Percentiles rank a stretch among this genome's conserved stretches.
Conservation (phyloP, 2,113 vertebrate genomes). For the Chloropsis cyanopogon region DNA sequence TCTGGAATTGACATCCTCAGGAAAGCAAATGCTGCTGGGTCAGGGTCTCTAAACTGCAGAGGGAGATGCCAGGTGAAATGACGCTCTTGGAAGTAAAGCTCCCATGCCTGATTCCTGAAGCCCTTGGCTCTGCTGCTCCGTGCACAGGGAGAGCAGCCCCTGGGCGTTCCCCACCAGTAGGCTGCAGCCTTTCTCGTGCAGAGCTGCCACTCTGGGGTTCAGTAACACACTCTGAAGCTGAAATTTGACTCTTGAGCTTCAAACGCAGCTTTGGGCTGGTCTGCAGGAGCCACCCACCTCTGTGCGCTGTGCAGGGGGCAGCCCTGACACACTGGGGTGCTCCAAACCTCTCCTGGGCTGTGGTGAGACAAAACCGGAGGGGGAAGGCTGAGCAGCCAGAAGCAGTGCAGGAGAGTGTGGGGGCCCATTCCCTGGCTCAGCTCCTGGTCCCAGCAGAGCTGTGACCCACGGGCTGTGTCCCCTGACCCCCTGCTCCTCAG, state of each 20-base stretch:
- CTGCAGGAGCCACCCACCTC: not conserved
- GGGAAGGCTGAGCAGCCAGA: not conserved
- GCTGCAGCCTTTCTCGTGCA: not conserved
- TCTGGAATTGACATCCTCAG: not conserved
- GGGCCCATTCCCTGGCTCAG: not conserved
- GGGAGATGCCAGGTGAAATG: not conserved
- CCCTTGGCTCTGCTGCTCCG: not conserved
- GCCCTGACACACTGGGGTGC: not conserved
- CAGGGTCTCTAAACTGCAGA: not conserved
- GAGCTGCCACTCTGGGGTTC: not conserved
- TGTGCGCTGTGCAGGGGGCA: not conserved
- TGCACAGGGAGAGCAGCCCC: fast-evolving
- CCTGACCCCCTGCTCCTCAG: not conserved
- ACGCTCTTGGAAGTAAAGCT: not conserved
- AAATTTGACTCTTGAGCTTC: not conserved
- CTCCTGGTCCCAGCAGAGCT: not conserved
- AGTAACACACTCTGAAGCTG: not conserved
- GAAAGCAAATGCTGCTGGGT: not conserved
- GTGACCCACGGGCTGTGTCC: not conserved
- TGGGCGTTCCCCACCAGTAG: fast-evolving
- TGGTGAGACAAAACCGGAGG: not conserved
- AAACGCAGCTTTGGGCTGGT: not conserved
- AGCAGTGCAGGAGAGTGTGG: not conserved
- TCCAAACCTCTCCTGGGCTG: not conserved
- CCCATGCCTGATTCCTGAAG: not conserved